phyloP scores from a whole-genome alignment of 2,113 vertebrate species.

The Sander lucioperca region DNA sequence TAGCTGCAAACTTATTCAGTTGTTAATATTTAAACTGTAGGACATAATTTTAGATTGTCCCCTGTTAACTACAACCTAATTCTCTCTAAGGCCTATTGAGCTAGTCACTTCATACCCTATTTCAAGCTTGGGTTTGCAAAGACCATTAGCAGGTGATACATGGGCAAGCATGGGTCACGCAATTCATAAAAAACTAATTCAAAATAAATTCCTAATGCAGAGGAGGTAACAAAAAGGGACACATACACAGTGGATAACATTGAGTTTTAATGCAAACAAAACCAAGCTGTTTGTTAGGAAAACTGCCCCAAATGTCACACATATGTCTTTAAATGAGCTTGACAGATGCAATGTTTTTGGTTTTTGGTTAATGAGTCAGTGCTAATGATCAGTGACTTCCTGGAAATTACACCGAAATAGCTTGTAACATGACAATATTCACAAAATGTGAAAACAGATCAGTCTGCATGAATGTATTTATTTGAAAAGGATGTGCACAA shows the following conservation, averaged over 20 bases:
- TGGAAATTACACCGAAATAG: neutral
- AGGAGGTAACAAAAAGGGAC: neutral
- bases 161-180: neutral
- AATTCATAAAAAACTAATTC: too few species aligned
- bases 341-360: neutral
- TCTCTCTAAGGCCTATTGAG: slow-evolving; percentile 31
- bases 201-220: slow-evolving; percentile 8
- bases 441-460: neutral
- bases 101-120: neutral
- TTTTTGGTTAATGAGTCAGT: neutral
- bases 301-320: neutral
- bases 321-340: slow-evolving; percentile 2
- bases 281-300: neutral
- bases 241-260: slow-evolving; percentile 8
- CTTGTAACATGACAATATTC: neutral
- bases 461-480: neutral
- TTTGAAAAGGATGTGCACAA: neutral
- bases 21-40: slow-evolving; percentile 30
- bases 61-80: slow-evolving; percentile 26
- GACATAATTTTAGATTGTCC: slow-evolving; percentile 16
- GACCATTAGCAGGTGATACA: slow-evolving; percentile 48
- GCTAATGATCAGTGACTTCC: neutral
- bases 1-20: neutral
- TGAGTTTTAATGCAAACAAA: slow-evolving; percentile 8
- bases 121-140: slow-evolving; percentile 34